Conservation (phyloP, 2,113 vertebrate genomes). For the Paraplagusia blochii region DNA sequence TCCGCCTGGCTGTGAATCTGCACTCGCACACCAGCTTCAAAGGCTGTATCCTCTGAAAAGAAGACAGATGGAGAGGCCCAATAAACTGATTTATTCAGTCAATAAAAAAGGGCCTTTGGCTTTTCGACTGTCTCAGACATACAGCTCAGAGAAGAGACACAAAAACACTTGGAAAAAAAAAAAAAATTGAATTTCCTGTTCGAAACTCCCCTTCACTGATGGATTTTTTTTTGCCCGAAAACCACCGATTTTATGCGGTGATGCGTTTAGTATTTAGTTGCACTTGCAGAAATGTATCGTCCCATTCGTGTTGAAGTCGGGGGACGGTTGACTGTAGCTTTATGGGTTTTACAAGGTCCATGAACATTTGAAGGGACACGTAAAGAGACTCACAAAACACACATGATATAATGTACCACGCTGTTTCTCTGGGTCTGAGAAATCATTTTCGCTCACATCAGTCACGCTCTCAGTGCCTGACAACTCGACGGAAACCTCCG, state of each 20-base stretch:
- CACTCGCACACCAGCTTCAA: slow-evolving; percentile 95
- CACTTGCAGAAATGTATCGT: not conserved
- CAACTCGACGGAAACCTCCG: no score
- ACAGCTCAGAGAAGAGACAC: slow-evolving; percentile 6
- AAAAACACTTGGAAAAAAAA: slow-evolving; percentile 1
- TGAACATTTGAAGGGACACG: not conserved
- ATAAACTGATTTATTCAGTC: slow-evolving; percentile 6
- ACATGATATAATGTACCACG: no score
- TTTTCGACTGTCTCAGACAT: slow-evolving; percentile 21
- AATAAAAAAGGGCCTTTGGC: slow-evolving; percentile 2
- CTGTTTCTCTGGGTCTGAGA: no score
- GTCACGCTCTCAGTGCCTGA: no score
- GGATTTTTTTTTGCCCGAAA: slow-evolving; percentile 6
- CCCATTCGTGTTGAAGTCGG: slow-evolving; percentile 37
- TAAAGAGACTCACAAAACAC: no score
- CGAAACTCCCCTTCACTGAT: not conserved
- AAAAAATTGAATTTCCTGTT: slow-evolving; percentile 15
- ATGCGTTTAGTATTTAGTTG: slow-evolving; percentile 9
- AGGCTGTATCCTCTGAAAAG: slow-evolving; percentile 91
- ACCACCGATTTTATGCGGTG: slow-evolving; percentile 8
- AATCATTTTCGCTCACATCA: no score
- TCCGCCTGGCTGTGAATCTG: slow-evolving; percentile 98
- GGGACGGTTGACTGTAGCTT: slow-evolving; percentile 10
- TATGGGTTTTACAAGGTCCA: slow-evolving; percentile 15
- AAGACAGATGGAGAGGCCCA: slow-evolving; percentile 10